phyloP scores from a whole-genome alignment of 2,888 invertebrate species.

The Leucozona laternaria region DNA sequence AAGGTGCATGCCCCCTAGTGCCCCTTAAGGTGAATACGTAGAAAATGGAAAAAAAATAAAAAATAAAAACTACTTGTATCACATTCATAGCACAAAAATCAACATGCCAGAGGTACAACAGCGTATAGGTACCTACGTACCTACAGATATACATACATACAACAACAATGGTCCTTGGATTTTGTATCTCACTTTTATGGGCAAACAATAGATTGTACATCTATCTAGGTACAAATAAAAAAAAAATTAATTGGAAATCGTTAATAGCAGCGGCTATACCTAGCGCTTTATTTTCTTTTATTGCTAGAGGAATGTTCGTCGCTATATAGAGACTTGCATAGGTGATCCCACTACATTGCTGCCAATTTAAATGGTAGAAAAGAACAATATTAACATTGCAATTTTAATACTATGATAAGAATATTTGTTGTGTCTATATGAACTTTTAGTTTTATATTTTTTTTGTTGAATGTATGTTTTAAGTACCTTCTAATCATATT shows the following conservation, averaged over 20 bases:
- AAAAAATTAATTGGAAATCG: constrained; percentile 63
- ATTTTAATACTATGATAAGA: constrained; percentile 39
- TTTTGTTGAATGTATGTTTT: not conserved
- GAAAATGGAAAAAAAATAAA: not conserved
- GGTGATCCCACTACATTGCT: not conserved
- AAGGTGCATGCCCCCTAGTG: constrained; percentile 58
- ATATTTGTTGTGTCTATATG: not conserved
- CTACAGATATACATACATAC: not conserved
- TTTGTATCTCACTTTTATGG: constrained; percentile 56
- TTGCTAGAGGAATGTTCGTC: not conserved
- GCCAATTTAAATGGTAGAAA: constrained; percentile 15
- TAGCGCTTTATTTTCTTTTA: not conserved
- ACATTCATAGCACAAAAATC: constrained; percentile 17
- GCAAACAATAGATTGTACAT: constrained; percentile 63
- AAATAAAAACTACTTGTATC: constrained; percentile 17
- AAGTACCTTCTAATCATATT: constrained; percentile 18
- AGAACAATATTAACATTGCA: constrained; percentile 43
- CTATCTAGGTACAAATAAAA: constrained; percentile 42
- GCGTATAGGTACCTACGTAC: not conserved
- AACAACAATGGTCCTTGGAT: constrained; percentile 60
- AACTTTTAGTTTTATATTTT: not conserved
- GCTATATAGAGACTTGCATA: not conserved
- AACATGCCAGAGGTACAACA: constrained; percentile 18
- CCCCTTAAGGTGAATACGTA: constrained; percentile 19
- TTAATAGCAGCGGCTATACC: constrained; percentile 60